Evolutionary conservation across 2,888 invertebrate species (phyloP).

Genomic region (Cancer borealis): DNA sequence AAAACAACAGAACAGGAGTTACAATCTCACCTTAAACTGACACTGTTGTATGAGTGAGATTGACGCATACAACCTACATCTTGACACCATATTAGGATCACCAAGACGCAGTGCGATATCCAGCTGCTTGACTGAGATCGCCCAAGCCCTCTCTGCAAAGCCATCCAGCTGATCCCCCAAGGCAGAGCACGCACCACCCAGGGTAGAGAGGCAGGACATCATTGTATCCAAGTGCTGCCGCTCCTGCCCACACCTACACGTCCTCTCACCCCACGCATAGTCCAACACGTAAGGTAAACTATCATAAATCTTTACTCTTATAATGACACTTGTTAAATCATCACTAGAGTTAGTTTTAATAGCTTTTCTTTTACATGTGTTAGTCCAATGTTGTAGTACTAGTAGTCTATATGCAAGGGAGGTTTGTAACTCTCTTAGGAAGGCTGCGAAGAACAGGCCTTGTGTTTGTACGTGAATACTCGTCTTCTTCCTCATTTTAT

Average conservation of each 20-base stretch:
- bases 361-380: background rate
- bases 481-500: background rate
- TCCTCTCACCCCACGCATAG: conserved; percentile 63
- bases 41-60: conserved; percentile 93
- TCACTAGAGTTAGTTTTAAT: background rate
- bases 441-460: conserved; percentile 61
- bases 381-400: conserved; percentile 28
- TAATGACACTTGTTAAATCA: background rate
- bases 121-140: conserved; percentile 91
- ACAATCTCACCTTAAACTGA: conserved; percentile 80
- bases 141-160: conserved; percentile 88
- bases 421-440: conserved; percentile 55
- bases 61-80: conserved; percentile 92
- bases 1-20: background rate
- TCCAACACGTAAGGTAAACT: conserved; percentile 60
- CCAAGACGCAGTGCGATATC: conserved; percentile 89
- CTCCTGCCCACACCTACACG: conserved; percentile 59
- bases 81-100: conserved; percentile 89
- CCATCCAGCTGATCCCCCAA: conserved; percentile 86
- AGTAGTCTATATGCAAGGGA: conserved; percentile 55
- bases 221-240: conserved; percentile 68
- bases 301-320: conserved; percentile 51
- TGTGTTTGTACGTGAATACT: conserved; percentile 43
- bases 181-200: conserved; percentile 97
- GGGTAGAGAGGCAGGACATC: conserved; percentile 90